These are phyloP conservation scores for Melanostigma gelatinosum DNA, from an alignment of 2,113 vertebrate species.

Conservation along the genomic window DNA sequence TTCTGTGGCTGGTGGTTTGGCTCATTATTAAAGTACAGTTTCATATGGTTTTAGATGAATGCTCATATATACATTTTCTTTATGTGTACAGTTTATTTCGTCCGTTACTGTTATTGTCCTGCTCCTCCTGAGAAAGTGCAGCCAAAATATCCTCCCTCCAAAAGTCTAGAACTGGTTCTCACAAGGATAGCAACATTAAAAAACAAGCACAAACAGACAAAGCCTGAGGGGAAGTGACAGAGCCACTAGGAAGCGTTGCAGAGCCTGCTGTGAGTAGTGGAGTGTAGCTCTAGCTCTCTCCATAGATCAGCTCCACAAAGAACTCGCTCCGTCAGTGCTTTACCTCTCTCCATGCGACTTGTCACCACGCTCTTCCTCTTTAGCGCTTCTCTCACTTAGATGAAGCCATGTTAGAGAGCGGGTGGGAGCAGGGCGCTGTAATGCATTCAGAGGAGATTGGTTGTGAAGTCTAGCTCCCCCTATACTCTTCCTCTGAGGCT, in stretches of 20 bases:
- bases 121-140: background rate
- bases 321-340: constrained; percentile 60
- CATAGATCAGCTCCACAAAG: constrained; percentile 59
- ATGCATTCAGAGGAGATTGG: constrained; percentile 68
- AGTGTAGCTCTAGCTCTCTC: constrained; percentile 48
- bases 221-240: constrained; percentile 73
- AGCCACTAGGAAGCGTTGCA: constrained; percentile 55
- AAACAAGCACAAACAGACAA: constrained; percentile 44
- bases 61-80: background rate
- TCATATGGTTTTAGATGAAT: background rate
- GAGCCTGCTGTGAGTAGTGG: constrained; percentile 56
- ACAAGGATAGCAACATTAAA: constrained; percentile 10
- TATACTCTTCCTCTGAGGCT: constrained; percentile 53
- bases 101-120: constrained; percentile 1
- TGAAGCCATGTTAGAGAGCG: constrained; percentile 58
- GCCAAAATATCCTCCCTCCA: background rate
- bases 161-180: constrained; percentile 41
- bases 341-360: constrained; percentile 62
- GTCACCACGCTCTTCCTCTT: constrained; percentile 63
- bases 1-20: background rate
- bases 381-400: constrained; percentile 58
- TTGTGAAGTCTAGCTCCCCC: constrained; percentile 69
- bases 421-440: constrained; percentile 43
- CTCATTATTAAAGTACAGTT: background rate
- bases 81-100: background rate